These are phyloP conservation scores for Cladorhizidae sp. DNA, from an alignment of 37 sponge, comb jelly and placozoan species.

Conservation along the genomic window DNA sequence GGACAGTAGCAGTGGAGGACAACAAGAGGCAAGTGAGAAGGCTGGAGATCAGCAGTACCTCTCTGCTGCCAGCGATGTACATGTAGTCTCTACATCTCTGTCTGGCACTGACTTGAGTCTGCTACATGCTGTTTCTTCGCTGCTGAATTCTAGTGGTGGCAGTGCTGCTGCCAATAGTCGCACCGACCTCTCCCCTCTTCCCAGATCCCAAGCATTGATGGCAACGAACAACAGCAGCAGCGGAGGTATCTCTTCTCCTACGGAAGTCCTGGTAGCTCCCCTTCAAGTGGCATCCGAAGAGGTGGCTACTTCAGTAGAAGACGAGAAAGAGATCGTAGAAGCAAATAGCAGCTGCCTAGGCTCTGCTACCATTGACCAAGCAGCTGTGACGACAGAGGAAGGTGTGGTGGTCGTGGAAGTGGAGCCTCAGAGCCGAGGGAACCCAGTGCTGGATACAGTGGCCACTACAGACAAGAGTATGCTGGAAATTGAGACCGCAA, in stretches of 20 bases:
- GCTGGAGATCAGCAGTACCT: neutral
- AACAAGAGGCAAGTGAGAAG: neutral
- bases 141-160: constrained; percentile 22
- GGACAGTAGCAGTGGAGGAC: neutral
- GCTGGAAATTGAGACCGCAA: neutral
- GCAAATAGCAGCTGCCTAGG: too few species aligned
- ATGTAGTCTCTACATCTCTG: neutral
- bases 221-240: constrained; percentile 11
- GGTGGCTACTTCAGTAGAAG: neutral
- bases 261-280: constrained; percentile 55
- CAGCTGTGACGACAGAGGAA: neutral
- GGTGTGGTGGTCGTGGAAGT: neutral
- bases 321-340: neutral
- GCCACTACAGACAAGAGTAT: neutral
- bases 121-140: constrained; percentile 50
- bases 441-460: neutral
- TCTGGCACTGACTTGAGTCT: constrained; percentile 18
- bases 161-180: neutral
- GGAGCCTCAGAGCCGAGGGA: neutral
- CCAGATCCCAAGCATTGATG: neutral
- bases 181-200: neutral
- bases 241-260: constrained; percentile 59
- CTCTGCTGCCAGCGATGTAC: neutral
- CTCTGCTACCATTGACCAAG: neutral
- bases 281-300: constrained; percentile 11